Evolutionary conservation across 2,888 invertebrate species (phyloP).

Genomic region (Volucella inflata): DNA sequence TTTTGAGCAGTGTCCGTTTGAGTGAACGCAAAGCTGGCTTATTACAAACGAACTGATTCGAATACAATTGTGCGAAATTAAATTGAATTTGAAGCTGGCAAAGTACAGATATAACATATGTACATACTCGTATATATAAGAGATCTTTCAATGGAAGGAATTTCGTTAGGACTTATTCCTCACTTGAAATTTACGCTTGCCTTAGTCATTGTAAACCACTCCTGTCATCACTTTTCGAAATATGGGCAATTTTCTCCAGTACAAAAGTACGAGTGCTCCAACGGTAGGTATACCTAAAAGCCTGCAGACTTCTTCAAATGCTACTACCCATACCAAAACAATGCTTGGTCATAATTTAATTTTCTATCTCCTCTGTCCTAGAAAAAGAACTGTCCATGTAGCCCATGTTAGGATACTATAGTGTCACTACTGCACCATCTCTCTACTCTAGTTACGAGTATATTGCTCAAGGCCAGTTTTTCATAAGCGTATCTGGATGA

Average conservation of each 20-base stretch:
- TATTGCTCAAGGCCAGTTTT: constrained; percentile 57
- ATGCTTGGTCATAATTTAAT: constrained; percentile 71
- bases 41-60: too few species aligned
- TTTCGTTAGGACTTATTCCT: constrained; percentile 6
- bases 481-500: constrained; percentile 29
- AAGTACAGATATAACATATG: background rate
- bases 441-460: constrained; percentile 7
- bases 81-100: too few species aligned
- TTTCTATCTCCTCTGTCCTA: constrained; percentile 57
- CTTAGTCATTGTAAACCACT: constrained; percentile 66
- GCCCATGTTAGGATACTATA: constrained; percentile 45
- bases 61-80: too few species aligned
- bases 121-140: background rate
- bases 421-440: constrained; percentile 48
- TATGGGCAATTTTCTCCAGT: constrained; percentile 24
- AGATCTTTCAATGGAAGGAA: constrained; percentile 12
- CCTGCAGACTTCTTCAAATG: constrained; percentile 68
- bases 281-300: constrained; percentile 62
- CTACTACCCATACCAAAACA: constrained; percentile 44
- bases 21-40: too few species aligned
- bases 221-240: constrained; percentile 63
- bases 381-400: constrained; percentile 18
- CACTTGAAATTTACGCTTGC: constrained; percentile 49
- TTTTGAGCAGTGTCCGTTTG: too few species aligned
- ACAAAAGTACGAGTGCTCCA: constrained; percentile 36